A percentile compares a stretch with the other conserved stretches of the same genome.
phyloP scores from a whole-genome alignment of 2,888 invertebrate species.

The Tenodera sinensis region DNA sequence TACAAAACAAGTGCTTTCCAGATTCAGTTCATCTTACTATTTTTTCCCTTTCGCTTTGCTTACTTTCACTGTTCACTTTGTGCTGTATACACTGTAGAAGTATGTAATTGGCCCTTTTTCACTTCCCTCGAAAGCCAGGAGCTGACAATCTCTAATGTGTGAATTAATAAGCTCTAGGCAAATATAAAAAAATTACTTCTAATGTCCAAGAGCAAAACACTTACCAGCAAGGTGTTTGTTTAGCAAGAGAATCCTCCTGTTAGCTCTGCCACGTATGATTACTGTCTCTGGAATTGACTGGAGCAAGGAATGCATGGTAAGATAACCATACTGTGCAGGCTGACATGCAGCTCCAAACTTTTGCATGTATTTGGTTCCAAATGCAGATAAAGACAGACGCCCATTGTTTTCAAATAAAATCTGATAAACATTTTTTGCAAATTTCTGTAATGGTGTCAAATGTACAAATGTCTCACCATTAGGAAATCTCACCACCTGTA shows the following conservation, averaged over 20 bases:
- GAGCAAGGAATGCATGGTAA: slow-evolving; percentile 50
- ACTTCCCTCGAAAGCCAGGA: too few species aligned
- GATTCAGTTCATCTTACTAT: too few species aligned
- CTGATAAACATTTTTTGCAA: slow-evolving; percentile 52
- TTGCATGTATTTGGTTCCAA: slow-evolving; percentile 46
- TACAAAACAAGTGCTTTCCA: too few species aligned
- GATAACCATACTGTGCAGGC: slow-evolving; percentile 52
- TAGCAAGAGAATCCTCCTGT: slow-evolving; percentile 48
- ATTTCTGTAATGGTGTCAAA: slow-evolving; percentile 48
- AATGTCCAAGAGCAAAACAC: slow-evolving; percentile 24
- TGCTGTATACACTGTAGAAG: too few species aligned
- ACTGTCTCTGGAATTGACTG: slow-evolving; percentile 54
- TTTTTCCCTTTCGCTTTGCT: too few species aligned
- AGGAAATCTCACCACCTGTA: slow-evolving; percentile 11
- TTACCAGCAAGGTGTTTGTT: slow-evolving; percentile 50
- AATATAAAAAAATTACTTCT: too few species aligned
- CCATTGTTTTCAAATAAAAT: slow-evolving; percentile 51
- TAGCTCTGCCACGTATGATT: slow-evolving; percentile 41
- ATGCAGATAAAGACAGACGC: slow-evolving; percentile 44
- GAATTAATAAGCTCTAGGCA: too few species aligned
- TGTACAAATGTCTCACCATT: slow-evolving; percentile 41
- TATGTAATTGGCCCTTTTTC: too few species aligned
- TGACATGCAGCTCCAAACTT: slow-evolving; percentile 48
- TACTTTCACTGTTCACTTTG: too few species aligned
- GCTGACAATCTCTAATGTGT: too few species aligned